These are phyloP conservation scores for Drosophila mayaguana DNA, from an alignment of 2,888 invertebrate genomes.

Conservation along the genomic window DNA sequence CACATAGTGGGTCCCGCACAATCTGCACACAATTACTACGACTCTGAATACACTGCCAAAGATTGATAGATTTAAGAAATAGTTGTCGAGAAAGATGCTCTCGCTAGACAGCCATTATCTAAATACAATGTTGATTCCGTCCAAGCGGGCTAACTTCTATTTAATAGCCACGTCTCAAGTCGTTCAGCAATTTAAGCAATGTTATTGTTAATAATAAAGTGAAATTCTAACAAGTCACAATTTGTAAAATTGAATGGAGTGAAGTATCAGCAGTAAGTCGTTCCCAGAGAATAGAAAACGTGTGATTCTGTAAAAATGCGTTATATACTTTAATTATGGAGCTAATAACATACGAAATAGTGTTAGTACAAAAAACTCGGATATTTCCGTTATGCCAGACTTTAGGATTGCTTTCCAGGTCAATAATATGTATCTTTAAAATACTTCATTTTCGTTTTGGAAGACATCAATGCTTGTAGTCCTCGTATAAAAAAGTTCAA, in stretches of 20 bases:
- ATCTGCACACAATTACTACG: constrained; percentile 24
- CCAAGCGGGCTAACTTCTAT: constrained; percentile 59
- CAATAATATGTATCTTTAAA: constrained; percentile 34
- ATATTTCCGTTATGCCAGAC: constrained; percentile 41
- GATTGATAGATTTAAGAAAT: constrained; percentile 60
- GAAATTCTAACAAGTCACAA: constrained; percentile 36
- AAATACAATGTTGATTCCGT: constrained; percentile 61
- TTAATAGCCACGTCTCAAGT: constrained; percentile 53
- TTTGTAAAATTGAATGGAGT: not conserved
- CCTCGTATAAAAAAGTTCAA: constrained; percentile 33
- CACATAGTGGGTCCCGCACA: constrained; percentile 13
- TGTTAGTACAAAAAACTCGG: constrained; percentile 52
- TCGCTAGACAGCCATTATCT: constrained; percentile 31
- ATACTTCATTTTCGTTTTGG: constrained; percentile 53
- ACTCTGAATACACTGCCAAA: constrained; percentile 66
- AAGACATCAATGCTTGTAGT: constrained; percentile 42
- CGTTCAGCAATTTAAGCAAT: constrained; percentile 59
- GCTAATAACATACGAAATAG: constrained; percentile 43
- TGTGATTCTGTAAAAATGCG: constrained; percentile 40
- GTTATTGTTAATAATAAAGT: constrained; percentile 64
- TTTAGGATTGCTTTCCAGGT: constrained; percentile 42
- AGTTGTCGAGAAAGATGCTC: constrained; percentile 10
- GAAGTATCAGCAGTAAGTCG: not conserved
- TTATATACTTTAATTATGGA: constrained; percentile 45
- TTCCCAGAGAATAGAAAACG: not conserved